phyloP scores from a whole-genome alignment of 2,113 vertebrate genomes.

The Hemibagrus wyckioides region DNA sequence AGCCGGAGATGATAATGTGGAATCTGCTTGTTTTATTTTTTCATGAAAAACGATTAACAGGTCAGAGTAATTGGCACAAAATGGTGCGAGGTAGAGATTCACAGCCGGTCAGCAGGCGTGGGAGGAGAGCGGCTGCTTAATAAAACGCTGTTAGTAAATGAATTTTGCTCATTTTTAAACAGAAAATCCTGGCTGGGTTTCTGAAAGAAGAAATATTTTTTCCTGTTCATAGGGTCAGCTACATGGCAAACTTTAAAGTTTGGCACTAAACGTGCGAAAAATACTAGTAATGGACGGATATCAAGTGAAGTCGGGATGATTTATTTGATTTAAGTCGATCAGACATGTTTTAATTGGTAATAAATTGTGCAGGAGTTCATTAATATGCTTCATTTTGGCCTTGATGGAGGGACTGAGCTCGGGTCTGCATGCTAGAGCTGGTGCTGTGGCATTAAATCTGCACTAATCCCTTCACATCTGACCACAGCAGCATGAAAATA shows the following conservation, averaged over 20 bases:
- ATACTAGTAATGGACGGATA: no score
- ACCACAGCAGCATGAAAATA: not conserved
- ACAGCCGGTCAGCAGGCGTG: not conserved
- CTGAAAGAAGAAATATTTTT: not conserved
- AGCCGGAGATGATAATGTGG: not conserved
- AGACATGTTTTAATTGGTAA: not conserved
- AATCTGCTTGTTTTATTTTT: no score
- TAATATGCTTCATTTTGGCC: not conserved
- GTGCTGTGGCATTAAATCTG: constrained; percentile 18
- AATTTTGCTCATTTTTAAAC: not conserved
- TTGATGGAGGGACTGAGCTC: not conserved
- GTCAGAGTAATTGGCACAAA: not conserved
- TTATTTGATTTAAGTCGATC: not conserved
- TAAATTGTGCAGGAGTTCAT: not conserved
- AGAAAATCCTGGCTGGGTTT: not conserved
- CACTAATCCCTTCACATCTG: constrained; percentile 26
- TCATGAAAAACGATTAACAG: not conserved
- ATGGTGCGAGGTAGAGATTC: not conserved
- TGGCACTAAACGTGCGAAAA: not conserved
- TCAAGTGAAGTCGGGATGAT: not conserved
- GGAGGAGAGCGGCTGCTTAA: not conserved
- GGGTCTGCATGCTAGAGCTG: constrained; percentile 10
- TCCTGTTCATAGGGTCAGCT: not conserved
- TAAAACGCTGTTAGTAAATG: not conserved
- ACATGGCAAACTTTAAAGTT: constrained; percentile 3